Conservation (phyloP, 2,113 vertebrate genomes). For the Rhabdomys dilectus region DNA sequence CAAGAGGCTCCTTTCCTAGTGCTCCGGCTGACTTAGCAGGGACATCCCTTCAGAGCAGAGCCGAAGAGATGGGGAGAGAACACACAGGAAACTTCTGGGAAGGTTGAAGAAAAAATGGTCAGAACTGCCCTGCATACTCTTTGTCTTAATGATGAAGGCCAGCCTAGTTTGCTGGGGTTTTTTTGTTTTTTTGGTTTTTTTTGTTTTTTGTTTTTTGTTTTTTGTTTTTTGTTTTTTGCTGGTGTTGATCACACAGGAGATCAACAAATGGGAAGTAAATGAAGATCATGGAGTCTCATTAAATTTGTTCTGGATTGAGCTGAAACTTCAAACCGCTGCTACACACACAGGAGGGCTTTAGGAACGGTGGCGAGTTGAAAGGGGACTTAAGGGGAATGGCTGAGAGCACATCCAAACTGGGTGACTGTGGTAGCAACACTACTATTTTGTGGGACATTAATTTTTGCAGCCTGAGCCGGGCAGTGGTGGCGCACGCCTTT, state of each 20-base stretch:
- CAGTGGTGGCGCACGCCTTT: too few species aligned
- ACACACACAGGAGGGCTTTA: neutral
- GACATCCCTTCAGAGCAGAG: neutral
- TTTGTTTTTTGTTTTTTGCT: neutral
- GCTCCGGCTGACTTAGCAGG: neutral
- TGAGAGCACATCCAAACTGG: neutral
- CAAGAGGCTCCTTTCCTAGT: neutral
- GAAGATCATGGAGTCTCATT: neutral
- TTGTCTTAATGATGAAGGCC: neutral
- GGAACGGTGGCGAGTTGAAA: neutral
- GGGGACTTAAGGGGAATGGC: neutral
- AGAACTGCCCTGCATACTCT: neutral
- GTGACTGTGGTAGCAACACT: neutral
- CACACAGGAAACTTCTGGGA: neutral
- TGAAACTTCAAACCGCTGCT: slow-evolving; percentile 3
- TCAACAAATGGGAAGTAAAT: neutral
- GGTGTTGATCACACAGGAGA: neutral
- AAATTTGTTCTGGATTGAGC: neutral
- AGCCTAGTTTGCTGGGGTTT: neutral
- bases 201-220: neutral
- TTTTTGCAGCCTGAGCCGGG: neutral
- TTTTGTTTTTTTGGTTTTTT: too few species aligned
- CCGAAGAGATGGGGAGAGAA: neutral
- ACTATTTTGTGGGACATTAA: too few species aligned
- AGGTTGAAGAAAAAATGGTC: neutral